Evolutionary conservation across 2,797 vertebrate genomes (phyloP).

Genomic region (Melanotaenia trifasciata): DNA sequence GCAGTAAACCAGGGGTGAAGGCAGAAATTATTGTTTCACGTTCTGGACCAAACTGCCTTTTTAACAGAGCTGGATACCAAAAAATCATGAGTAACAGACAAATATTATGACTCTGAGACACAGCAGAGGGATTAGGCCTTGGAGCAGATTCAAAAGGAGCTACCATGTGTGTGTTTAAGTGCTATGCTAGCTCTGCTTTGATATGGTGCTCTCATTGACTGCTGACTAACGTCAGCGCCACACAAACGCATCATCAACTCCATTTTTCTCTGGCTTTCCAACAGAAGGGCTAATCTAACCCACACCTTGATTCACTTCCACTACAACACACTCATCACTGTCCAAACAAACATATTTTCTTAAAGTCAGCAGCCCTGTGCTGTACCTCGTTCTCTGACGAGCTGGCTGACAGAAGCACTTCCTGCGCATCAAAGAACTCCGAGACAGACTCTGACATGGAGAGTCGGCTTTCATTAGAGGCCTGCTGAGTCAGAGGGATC

Average conservation of each 20-base stretch:
- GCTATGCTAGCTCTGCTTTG: conserved; percentile 37
- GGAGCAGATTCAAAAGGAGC: conserved; percentile 12
- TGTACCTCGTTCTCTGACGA: conserved; percentile 98
- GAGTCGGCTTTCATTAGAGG: conserved; percentile 95
- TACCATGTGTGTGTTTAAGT: conserved; percentile 24
- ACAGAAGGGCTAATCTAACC: conserved; percentile 23
- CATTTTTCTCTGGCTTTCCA: conserved; percentile 45
- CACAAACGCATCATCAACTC: conserved; percentile 16
- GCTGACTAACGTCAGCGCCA: conserved; percentile 49
- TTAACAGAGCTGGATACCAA: conserved; percentile 8
- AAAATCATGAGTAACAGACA: background rate
- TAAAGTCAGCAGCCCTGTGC: background rate
- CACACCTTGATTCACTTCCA: conserved; percentile 20
- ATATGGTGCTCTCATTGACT: conserved; percentile 50
- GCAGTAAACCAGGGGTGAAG: conserved; percentile 22
- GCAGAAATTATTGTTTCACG: conserved; percentile 20
- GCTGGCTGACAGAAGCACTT: conserved; percentile 98
- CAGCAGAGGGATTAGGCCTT: conserved; percentile 14
- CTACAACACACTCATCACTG: conserved; percentile 6
- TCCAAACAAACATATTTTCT: conserved; percentile 5
- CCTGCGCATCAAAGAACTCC: conserved; percentile 99
- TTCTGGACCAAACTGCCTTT: conserved; percentile 28
- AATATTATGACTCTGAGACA: conserved; percentile 18
- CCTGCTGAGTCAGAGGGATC: conserved; percentile 95
- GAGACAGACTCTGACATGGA: conserved; percentile 99